A percentile compares a stretch with the other conserved stretches of the same genome.
Evolutionary conservation across 2,888 invertebrate genomes (phyloP).

Genomic region (Sturmia bella): DNA sequence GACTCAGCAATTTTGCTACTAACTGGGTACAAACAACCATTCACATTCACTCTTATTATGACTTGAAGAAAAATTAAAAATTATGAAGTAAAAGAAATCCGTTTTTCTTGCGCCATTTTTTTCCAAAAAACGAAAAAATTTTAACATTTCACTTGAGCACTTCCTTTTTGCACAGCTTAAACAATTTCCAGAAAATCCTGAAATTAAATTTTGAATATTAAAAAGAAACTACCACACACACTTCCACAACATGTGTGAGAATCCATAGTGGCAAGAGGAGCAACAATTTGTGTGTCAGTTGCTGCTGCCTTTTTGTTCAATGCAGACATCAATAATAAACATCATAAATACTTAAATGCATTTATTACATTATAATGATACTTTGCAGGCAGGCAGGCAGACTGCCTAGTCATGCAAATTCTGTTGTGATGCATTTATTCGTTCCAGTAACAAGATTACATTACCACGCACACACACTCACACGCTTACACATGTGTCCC

Average conservation of each 20-base stretch:
- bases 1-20: too few relatives aligned
- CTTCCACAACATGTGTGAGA: background rate
- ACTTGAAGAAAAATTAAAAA: too few relatives aligned
- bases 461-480: background rate
- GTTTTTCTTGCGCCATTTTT: too few relatives aligned
- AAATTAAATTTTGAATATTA: too few relatives aligned
- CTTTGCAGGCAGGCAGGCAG: conserved; percentile 37
- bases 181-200: too few relatives aligned
- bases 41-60: too few relatives aligned
- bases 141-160: too few relatives aligned
- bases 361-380: conserved; percentile 58
- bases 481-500: background rate
- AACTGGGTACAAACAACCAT: too few relatives aligned
- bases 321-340: conserved; percentile 57
- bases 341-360: conserved; percentile 47
- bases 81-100: too few relatives aligned
- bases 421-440: background rate
- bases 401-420: background rate
- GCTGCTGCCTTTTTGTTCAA: conserved; percentile 34
- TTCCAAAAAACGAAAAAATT: too few relatives aligned
- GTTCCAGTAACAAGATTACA: background rate
- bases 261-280: background rate
- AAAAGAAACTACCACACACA: conserved; percentile 11
- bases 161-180: too few relatives aligned
- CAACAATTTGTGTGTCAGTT: conserved; percentile 9